Conservation (phyloP, 2,888 invertebrate genomes). For the Microplitis deprimator region DNA sequence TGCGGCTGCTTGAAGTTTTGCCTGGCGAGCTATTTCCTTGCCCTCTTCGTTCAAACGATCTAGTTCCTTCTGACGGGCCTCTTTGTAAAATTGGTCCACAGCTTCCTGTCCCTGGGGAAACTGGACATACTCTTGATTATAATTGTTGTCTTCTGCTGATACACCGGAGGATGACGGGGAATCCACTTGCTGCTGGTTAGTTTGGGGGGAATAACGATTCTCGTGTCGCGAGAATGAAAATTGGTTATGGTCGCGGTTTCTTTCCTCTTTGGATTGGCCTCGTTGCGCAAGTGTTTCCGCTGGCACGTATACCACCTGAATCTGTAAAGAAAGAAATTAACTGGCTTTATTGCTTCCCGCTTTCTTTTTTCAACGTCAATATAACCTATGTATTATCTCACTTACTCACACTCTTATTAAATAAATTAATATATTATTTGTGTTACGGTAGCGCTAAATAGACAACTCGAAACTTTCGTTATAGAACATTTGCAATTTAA, state of each 20-base stretch:
- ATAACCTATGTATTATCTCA: constrained; percentile 18
- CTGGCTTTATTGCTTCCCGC: constrained; percentile 38
- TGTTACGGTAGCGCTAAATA: constrained; percentile 1
- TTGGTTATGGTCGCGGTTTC: constrained; percentile 59
- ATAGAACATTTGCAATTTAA: neutral
- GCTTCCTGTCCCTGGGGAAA: constrained; percentile 63
- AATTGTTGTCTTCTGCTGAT: constrained; percentile 54
- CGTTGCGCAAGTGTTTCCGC: constrained; percentile 80
- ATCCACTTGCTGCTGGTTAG: constrained; percentile 51
- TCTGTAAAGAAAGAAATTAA: constrained; percentile 65
- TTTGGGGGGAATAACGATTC: constrained; percentile 48
- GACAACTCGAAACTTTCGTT: neutral
- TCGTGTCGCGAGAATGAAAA: constrained; percentile 45
- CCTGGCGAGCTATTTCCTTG: constrained; percentile 61
- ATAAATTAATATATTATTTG: neutral
- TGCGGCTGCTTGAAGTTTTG: constrained; percentile 57
- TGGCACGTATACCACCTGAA: constrained; percentile 87
- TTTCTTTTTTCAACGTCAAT: constrained; percentile 36
- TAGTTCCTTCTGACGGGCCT: constrained; percentile 64
- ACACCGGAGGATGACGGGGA: constrained; percentile 31
- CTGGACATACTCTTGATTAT: constrained; percentile 62
- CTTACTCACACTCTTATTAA: neutral
- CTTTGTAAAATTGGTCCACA: constrained; percentile 59
- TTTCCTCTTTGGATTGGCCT: constrained; percentile 64
- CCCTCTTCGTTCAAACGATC: constrained; percentile 62